Evolutionary conservation across 2,797 vertebrate genomes (phyloP).

Genomic region (Cossypha heuglini): DNA sequence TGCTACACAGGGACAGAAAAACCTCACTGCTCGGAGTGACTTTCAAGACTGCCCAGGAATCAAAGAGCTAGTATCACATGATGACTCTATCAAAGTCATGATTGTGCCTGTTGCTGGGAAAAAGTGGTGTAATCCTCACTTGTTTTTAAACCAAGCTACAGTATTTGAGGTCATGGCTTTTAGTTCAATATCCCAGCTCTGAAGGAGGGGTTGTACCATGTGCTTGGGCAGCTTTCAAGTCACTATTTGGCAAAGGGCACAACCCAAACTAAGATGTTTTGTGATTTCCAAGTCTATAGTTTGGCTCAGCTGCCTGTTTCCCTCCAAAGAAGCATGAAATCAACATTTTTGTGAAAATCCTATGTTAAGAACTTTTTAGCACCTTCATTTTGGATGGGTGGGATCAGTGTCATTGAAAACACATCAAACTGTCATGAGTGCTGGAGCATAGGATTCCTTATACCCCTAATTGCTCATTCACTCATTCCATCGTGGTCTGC

Average conservation of each 20-base stretch:
- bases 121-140: background rate
- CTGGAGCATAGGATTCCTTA: background rate
- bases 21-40: background rate
- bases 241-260: background rate
- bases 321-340: background rate
- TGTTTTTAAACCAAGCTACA: background rate
- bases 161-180: background rate
- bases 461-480: background rate
- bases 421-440: background rate
- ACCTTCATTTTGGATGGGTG: background rate
- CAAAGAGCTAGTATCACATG: background rate
- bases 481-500: background rate
- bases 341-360: background rate
- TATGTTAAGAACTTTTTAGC: background rate
- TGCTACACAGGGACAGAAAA: background rate
- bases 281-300: background rate
- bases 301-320: background rate
- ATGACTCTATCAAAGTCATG: background rate
- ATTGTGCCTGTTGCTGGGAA: background rate
- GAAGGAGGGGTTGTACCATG: background rate
- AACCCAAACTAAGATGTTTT: background rate
- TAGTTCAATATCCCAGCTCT: background rate
- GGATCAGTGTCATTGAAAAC: background rate
- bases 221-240: background rate
- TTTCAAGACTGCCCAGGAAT: background rate